Evolutionary conservation across 2,113 vertebrate species (phyloP), one percentile per base, ranked within the genome.

Genomic region (Phylloscopus whistleri): DNA sequence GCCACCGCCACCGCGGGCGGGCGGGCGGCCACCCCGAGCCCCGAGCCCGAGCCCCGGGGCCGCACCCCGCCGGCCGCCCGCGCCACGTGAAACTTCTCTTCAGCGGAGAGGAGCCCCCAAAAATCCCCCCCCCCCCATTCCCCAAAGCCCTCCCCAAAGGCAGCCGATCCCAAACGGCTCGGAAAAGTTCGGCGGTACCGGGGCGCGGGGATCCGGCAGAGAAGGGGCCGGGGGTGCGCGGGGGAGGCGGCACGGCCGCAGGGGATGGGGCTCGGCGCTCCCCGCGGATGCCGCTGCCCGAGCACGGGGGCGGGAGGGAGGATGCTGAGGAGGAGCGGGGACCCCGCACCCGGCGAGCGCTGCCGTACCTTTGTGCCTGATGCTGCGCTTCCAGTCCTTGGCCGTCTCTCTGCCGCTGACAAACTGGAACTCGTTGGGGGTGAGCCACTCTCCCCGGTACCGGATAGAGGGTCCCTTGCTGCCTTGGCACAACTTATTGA

Each of bases 321-420:
- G 78, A 69, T 68, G 83, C 68, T 22, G 16, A 35, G 79, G 35
- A 30, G 46, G 89, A 33, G 77, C 30, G 62, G 52, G 52, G 52
- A 74, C 52, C 48, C 62, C 59, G 51, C 73, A 19, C 67, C 6
- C 33, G 79, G 46, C 27, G 49, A 72, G 62, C 66, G 27, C 56
- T 15, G 66, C 87, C 83, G 97, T 98, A 99, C 99, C 99, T 98
- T 99, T 99, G 98, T 99, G 99, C 95, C 99, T 98, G 95, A 99
- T 99, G 98, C 99, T 99, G 95, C 99, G 98, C 93, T 99, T 99
- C 99, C 99, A 99, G 95, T 99, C 99, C 97, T 99, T 99, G 95
- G 99, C 99, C 16, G 99, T 99, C 98, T 99, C 99, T n/a, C 99
- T 98, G 98, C 99, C 99, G 97, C 99, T 99, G 96, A 99, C 99